Evolutionary conservation across 2,888 invertebrate species (phyloP).

Genomic region (Phortica okadai): DNA sequence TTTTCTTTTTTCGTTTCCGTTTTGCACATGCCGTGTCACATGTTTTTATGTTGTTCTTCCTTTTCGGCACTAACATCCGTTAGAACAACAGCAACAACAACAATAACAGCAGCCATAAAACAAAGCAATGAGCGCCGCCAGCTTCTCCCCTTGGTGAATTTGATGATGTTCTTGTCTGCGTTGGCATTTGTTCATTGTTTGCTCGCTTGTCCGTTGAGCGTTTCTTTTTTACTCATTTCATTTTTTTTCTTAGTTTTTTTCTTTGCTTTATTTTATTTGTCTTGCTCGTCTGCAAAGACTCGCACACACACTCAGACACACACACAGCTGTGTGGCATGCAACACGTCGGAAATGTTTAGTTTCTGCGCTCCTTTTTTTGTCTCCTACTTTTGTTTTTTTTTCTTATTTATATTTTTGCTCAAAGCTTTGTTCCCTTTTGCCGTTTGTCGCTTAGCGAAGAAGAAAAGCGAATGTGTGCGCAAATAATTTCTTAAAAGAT

Average conservation of each 20-base stretch:
- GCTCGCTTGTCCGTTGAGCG: not conserved
- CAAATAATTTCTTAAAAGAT: constrained; percentile 55
- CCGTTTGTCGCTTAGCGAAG: not conserved
- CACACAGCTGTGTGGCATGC: constrained; percentile 46
- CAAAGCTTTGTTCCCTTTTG: not conserved
- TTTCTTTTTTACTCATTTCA: constrained; percentile 24
- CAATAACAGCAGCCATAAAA: constrained; percentile 18
- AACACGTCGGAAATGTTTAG: constrained; percentile 53
- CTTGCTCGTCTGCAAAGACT: constrained; percentile 28
- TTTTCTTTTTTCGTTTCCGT: constrained; percentile 53
- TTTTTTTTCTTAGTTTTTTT: constrained; percentile 63
- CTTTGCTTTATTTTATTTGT: constrained; percentile 38
- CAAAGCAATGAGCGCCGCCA: not conserved
- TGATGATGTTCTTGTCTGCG: constrained; percentile 47
- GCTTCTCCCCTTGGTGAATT: constrained; percentile 35
- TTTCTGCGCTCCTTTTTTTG: constrained; percentile 47
- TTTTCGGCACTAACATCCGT: constrained; percentile 37
- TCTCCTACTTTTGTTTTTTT: constrained; percentile 37
- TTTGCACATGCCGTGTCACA: constrained; percentile 62
- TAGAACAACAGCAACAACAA: constrained; percentile 16
- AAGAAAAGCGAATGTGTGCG: not conserved
- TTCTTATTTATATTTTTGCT: not conserved
- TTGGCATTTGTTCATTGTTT: not conserved
- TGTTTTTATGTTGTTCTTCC: constrained; percentile 46
- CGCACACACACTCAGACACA: constrained; percentile 4